Evolutionary conservation across 2,797 vertebrate genomes (phyloP), one percentile per base, ranked within the genome.

Genomic region (Pteropus rufus): DNA sequence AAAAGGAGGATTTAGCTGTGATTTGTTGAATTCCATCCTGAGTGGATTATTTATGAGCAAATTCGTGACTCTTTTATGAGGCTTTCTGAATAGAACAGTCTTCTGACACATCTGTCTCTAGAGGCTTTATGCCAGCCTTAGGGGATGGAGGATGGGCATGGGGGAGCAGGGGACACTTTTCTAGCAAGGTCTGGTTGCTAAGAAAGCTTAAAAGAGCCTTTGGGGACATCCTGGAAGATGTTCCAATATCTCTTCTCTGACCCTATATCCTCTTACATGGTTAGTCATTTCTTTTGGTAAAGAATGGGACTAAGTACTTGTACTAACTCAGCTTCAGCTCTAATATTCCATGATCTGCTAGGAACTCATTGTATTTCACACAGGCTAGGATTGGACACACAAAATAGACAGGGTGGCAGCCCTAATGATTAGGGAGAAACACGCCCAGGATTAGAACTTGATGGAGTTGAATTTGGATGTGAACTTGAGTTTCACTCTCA

Each of bases 1-100:
- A 95, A 91, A 87, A 96, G 76, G 88, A 95, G 85, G 93, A 72
- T 91, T 97, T 95, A 77, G 70, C 31, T 93, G 60, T 87, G 92
- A 96, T 95, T 94, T 95, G 82, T 91, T 96, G 72, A 94, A 88
- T 96, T 96, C 75, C 89, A 87, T 83, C 46, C 72, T 8, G 34
- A 92, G 79, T 72, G 21, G 70, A 91, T 87, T 96, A 80, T 81
- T 97, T 94, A 92, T 95, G 80, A 95, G 34, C 21, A 83, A 96
- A 80, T 90, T 95, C 60, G 52, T n/a, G 21, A 23, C 39, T 67
- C 29, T 67, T 96, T 83, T 62, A 69, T 1, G 65, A 81, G 82
- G 26, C 39, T 84, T 77, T 83, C 56, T 75, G 54, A 94, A 73
- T 39, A 89, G 56, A 91, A 10, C 18, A 15, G 16, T 76, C 16